Conservation (phyloP, 1,140 invertebrate genomes). For the Drosophila arizonae region DNA sequence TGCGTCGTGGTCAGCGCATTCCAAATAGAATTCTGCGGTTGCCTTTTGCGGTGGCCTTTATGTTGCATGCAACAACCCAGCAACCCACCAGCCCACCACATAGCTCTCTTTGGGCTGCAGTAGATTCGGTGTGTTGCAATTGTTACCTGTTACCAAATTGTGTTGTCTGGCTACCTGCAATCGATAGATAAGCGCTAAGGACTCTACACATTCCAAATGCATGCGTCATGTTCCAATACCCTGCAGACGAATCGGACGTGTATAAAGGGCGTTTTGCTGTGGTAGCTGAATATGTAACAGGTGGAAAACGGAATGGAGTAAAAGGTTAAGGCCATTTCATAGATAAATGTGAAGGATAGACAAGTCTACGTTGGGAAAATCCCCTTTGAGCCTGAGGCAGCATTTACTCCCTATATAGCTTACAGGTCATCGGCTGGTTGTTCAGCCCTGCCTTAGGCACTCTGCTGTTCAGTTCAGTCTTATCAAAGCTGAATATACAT, state of each 20-base stretch:
- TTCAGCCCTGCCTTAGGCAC: not conserved
- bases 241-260: not conserved
- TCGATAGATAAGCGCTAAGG: constrained; percentile 23
- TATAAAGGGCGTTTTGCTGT: not conserved
- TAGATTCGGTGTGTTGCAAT: not conserved
- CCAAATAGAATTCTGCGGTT: constrained; percentile 76
- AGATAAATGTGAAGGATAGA: too few species aligned
- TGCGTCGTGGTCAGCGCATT: constrained; percentile 27
- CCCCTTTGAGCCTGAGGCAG: too few species aligned
- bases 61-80: constrained; percentile 30
- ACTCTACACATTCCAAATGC: constrained; percentile 41
- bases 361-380: too few species aligned
- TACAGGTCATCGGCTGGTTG: not conserved
- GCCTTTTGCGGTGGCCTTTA: constrained; percentile 50
- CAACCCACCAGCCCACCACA: not conserved
- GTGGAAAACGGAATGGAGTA: too few species aligned
- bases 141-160: constrained; percentile 15
- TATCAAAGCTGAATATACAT: constrained; percentile 16
- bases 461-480: not conserved
- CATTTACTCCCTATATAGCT: not conserved
- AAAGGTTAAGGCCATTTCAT: too few species aligned
- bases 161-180: constrained; percentile 38
- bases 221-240: constrained; percentile 51
- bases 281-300: too few species aligned
- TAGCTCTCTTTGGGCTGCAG: not conserved